Percentiles rank a stretch among this genome's conserved stretches.
phyloP scores from a whole-genome alignment of 1,140 invertebrate species.

The Drosophila ficusphila region DNA sequence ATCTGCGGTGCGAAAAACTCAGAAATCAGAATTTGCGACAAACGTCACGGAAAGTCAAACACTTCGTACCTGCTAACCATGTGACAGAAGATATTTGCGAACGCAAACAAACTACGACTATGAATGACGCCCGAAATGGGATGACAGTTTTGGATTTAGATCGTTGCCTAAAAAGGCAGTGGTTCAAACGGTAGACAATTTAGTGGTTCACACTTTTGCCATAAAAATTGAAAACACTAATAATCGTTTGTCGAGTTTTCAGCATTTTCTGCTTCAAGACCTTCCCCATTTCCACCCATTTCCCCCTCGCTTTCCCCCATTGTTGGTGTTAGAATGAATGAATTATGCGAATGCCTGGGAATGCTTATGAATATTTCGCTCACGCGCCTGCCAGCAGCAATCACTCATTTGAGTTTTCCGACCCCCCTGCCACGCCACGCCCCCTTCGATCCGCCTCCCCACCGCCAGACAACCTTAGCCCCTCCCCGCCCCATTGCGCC shows the following conservation, averaged over 20 bases:
- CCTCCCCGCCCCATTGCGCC: background rate
- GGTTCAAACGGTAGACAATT: background rate
- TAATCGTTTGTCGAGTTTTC: conserved; percentile 8
- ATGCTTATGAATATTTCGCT: conserved; percentile 76
- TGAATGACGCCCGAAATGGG: conserved; percentile 12
- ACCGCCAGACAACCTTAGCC: conserved; percentile 29
- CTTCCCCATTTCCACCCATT: background rate
- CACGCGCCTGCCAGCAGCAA: conserved; percentile 74
- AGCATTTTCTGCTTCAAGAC: conserved; percentile 24
- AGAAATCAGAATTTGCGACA: conserved; percentile 48
- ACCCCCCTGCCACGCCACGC: background rate
- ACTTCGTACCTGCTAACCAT: conserved; percentile 47
- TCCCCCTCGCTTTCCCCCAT: background rate
- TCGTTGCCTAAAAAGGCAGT: conserved; percentile 11
- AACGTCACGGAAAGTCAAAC: conserved; percentile 59
- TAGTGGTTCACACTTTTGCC: too few species aligned
- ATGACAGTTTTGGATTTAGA: conserved; percentile 5
- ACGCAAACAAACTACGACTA: conserved; percentile 43
- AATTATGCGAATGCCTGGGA: conserved; percentile 56
- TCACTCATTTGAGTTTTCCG: conserved; percentile 65
- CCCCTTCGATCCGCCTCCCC: background rate
- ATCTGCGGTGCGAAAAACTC: conserved; percentile 33
- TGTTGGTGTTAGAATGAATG: conserved; percentile 53
- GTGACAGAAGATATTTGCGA: conserved; percentile 44
- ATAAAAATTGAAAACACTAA: background rate